Base-by-base conservation (phyloP, 2,797 vertebrate genomes). In the Pangasius sanitwongsei region DNA sequence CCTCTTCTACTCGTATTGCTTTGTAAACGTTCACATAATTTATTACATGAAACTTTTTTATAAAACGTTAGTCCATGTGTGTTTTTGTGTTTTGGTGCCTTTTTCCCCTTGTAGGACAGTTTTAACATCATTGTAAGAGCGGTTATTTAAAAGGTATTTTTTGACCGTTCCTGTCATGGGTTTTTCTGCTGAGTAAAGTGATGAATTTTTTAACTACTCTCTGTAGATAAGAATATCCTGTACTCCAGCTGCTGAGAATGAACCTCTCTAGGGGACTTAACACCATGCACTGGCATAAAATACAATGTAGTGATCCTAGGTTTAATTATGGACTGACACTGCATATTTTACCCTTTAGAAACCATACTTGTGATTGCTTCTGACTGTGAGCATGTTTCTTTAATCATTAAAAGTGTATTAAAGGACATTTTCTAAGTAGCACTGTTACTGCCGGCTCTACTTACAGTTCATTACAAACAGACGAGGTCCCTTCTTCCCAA, bases 141-240 rank as follows among this genome's bases (percentile, higher is more conserved):
- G 84, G 12, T 82, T 48, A 81, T 85, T 87, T 63, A 67, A n/a
- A 78, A 44, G 59, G 83, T 83, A 85, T 41, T 84, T 41, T 65
- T 85, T 81, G 13, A 37, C 25, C 34, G 69, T 63, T 85, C 82
- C 41, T 75, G 86, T 77, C 72, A 6, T 83, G 59, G 65, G 34
- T 77, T 67, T 75, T 83, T 87, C 59, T 87, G 34, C 37, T 78
- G 87, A 83, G 37, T 13, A 72, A 55, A 70, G 31, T 81, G 74
- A 44, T 81, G 31, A 83, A 65, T 85, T 61, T 90, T 78, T 70
- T 2, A 25, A 72, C 28, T 67, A 74, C 18, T 87, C 16, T 53
- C 81, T 50, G 13, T 20, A 87, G 50, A 86, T 31, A n/a, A 82
- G 15, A 28, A 34, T 44, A 48, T 87, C 20, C 57, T 65, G 34